A percentile compares a stretch with the other conserved stretches of the same genome.
These are phyloP conservation scores for Rhopalosiphum padi DNA, from an alignment of 1,140 invertebrate genomes.

Conservation along the genomic window DNA sequence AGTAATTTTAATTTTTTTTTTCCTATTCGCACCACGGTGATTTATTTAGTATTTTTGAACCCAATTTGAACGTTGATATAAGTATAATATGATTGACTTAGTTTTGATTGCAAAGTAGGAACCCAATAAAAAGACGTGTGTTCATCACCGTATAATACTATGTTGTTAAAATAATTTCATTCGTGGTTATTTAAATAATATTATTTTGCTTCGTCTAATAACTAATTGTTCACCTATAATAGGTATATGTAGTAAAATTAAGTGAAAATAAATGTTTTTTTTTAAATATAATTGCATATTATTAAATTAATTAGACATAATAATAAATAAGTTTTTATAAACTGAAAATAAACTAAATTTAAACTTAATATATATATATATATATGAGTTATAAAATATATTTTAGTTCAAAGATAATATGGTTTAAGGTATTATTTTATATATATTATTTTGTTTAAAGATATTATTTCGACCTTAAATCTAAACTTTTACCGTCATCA, in stretches of 20 bases:
- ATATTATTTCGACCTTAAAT: not conserved
- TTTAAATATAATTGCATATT: not conserved
- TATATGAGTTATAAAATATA: no score
- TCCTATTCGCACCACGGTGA: not conserved
- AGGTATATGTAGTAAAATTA: not conserved
- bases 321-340: no score
- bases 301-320: not conserved
- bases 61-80: not conserved
- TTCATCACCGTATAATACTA: not conserved
- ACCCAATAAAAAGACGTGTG: not conserved
- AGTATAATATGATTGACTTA: not conserved
- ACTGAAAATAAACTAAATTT: no score
- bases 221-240: not conserved
- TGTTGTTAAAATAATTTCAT: not conserved
- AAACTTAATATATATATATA: no score
- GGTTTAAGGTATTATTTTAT: no score
- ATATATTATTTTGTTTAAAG: not conserved
- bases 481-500: not conserved
- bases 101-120: constrained; percentile 3
- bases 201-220: not conserved
- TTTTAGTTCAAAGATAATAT: not conserved
- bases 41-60: not conserved
- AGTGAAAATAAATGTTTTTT: not conserved
- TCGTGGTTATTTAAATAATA: not conserved
- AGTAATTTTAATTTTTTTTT: not conserved